Conservation (phyloP, 2,797 vertebrate species). For the Champsocephalus gunnari region DNA sequence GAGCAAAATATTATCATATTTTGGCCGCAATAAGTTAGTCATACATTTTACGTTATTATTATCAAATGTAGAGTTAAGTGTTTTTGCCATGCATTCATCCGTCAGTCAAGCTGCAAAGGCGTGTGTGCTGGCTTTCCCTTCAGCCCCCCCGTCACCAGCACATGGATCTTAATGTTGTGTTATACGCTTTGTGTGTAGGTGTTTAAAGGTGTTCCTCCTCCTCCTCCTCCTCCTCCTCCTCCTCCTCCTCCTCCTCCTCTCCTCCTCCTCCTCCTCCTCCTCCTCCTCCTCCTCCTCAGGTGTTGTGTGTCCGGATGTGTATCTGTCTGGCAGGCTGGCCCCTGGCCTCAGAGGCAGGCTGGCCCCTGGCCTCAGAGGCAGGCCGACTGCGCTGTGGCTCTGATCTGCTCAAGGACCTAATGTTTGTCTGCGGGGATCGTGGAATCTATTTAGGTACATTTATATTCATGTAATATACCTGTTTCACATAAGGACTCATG, state of each 20-base stretch:
- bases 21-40: too few relatives aligned
- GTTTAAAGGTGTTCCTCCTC: background rate
- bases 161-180: background rate
- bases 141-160: background rate
- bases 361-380: conserved; percentile 49
- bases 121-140: background rate
- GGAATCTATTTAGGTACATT: conserved; percentile 75
- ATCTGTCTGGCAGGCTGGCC: conserved; percentile 59
- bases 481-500: background rate
- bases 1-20: too few relatives aligned
- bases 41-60: background rate
- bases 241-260: too few relatives aligned
- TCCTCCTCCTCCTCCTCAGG: conserved; percentile 37
- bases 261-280: too few relatives aligned
- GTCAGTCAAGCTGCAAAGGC: background rate
- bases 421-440: conserved; percentile 79
- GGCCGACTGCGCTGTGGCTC: conserved; percentile 70
- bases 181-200: background rate
- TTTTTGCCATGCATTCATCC: background rate
- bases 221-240: background rate
- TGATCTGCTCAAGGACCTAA: conserved; percentile 74
- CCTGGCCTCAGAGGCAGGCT: conserved; percentile 45
- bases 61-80: background rate
- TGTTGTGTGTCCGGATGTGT: conserved; percentile 57
- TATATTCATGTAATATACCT: background rate